Evolutionary conservation across 2,113 vertebrate species (phyloP).

Genomic region (Tragelaphus scriptus): DNA sequence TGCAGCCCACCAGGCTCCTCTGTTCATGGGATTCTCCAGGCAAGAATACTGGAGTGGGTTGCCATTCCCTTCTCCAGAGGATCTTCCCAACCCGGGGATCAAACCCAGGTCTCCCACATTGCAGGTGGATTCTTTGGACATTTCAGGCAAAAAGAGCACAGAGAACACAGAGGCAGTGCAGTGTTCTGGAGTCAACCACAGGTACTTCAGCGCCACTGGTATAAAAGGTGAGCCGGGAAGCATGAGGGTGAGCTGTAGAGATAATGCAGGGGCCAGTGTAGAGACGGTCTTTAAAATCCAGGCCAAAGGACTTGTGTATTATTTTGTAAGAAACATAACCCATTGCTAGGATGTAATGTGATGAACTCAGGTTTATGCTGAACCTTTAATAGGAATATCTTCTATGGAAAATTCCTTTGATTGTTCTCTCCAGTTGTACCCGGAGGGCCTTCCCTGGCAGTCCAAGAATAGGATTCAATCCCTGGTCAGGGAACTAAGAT

Average conservation of each 20-base stretch:
- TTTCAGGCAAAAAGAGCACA: not conserved
- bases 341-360: not conserved
- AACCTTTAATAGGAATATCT: not conserved
- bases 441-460: not conserved
- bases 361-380: not conserved
- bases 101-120: not conserved
- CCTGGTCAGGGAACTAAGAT: not conserved
- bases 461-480: not conserved
- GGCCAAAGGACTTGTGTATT: not conserved
- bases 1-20: fast-evolving
- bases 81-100: not conserved
- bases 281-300: not conserved
- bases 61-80: not conserved
- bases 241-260: not conserved
- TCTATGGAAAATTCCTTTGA: not conserved
- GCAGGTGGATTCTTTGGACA: not conserved
- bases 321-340: not conserved
- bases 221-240: not conserved
- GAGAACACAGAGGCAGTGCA: not conserved
- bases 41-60: not conserved
- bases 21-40: not conserved
- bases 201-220: not conserved
- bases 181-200: not conserved
- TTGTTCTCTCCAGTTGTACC: not conserved
- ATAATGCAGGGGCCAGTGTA: not conserved